Base-by-base conservation (phyloP, 2,888 invertebrate species). In the Rosalia funebris region DNA sequence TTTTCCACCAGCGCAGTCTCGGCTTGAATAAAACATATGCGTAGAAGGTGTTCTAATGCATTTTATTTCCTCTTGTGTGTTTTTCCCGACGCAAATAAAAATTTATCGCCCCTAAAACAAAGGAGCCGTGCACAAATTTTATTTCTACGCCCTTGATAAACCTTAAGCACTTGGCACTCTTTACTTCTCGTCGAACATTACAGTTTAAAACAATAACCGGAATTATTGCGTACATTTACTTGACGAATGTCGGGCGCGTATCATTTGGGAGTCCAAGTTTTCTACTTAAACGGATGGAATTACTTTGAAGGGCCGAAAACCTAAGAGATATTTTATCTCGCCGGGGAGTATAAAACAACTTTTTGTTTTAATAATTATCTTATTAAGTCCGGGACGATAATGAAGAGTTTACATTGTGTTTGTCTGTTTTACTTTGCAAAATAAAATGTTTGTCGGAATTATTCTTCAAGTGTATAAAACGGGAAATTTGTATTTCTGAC, bases 21-120 rank as follows among this genome's bases (percentile, higher is more conserved):
- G 11, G 50, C 39, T 53, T 67, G 64, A 66, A 68, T 66, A 61
- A 65, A 70, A 68, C 68, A 66, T 68, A 70, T 67, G 66, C 64
- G 64, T 64, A 57, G 64, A 65, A 63, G 65, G 65, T 64, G 62
- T 62, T 61, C 54, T 60, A 59, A 69, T 69, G 60, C 62, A 57
- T 62, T 66, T 64, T 60, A 63, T 66, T 62, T 65, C 59, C 61
- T 66, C 64, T 56, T 36, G 57, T 54, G 57, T 65, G 60, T 62
- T 62, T 60, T 56, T 39, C 37, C 48, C 58, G 47, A 17, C 42
- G 61, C 50, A 65, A 66, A 71, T 65, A 65, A 64, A 66, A 71
- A 71, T 69, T 63, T 68, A 68, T 69, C 44, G 54, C 57, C 4
- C 11, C 25, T 32, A 37, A 46, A 62, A 60, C 60, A 62, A 61